phyloP scores from a whole-genome alignment of 2,888 invertebrate species.

The Hirtodrosophila cameraria region DNA sequence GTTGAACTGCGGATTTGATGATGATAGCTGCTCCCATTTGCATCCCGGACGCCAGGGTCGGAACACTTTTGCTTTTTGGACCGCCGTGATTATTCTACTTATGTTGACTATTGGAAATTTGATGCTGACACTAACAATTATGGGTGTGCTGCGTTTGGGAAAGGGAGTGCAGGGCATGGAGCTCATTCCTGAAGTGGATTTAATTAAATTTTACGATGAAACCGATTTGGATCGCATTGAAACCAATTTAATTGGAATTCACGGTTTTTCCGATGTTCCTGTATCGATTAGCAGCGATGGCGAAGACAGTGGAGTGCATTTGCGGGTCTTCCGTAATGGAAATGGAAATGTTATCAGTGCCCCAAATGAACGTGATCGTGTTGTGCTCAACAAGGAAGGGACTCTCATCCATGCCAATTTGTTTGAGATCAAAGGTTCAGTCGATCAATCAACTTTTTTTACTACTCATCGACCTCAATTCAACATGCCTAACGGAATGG shows the following conservation, averaged over 20 bases:
- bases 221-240: conserved; percentile 91
- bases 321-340: conserved; percentile 82
- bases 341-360: conserved; percentile 62
- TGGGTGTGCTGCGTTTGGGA: conserved; percentile 91
- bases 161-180: conserved; percentile 93
- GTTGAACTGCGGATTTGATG: conserved; percentile 56
- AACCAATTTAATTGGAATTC: conserved; percentile 88
- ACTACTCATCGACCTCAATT: conserved; percentile 90
- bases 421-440: conserved; percentile 89
- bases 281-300: conserved; percentile 84
- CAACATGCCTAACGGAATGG: conserved; percentile 88
- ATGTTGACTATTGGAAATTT: conserved; percentile 92
- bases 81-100: conserved; percentile 88
- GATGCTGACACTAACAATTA: conserved; percentile 91
- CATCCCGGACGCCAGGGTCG: conserved; percentile 67
- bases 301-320: conserved; percentile 74
- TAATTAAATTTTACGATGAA: conserved; percentile 91
- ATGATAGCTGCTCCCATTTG: conserved; percentile 65
- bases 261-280: conserved; percentile 86
- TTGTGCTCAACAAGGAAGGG: conserved; percentile 87
- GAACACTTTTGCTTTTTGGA: conserved; percentile 91
- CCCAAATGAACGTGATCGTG: conserved; percentile 76
- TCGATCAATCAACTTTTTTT: conserved; percentile 88
- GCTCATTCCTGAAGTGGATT: conserved; percentile 89
- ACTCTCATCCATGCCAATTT: conserved; percentile 88